Evolutionary conservation across 2,797 vertebrate species (phyloP), one percentile per base, ranked within the genome.

Genomic region (Gephyroberyx darwinii): DNA sequence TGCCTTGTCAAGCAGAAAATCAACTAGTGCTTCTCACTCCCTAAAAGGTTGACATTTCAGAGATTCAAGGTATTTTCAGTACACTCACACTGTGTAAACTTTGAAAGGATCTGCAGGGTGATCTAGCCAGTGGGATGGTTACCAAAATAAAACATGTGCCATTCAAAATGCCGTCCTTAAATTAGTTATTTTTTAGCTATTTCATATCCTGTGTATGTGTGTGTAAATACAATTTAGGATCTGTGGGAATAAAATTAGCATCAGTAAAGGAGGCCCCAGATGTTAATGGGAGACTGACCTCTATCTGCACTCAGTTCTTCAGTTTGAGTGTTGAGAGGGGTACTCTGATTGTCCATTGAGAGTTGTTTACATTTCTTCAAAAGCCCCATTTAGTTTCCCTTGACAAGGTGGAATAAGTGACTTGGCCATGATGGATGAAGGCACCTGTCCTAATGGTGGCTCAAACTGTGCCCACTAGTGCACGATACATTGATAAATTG

Each of bases 401-500:
- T 96, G 96, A 98, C 97, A 98, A 96, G 96, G 95, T 95, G 94
- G 96, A 96, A 96, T 95, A 96, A 96, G 96, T 96, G 97, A 97
- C 95, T 96, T 74, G 94, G 94, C 93, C 93, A 95, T 98, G 98
- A 98, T 98, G 96, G 96, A 99, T 99, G 95, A 95, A 94, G 94
- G 95, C 96, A 97, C 98, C 96, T 98, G 96, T 96, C 94, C 96
- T 99, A 98, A 99, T 98, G 96, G 96, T 94, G 95, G 95, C 95
- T 98, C 97, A 98, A 96, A 98, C 97, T 98, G 97, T 98, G 97
- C 97, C 96, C 95, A 98, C 95, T 95, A 97, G 97, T 95, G 97
- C 97, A 98, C 94, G 94, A 92, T 97, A 98, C 97, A 95, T 95
- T 99, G 97, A 99, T 97, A 97, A 98, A 99, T 99, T 96, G 97